Evolutionary conservation across 2,888 invertebrate species (phyloP).

Genomic region (Dryococelus australis): DNA sequence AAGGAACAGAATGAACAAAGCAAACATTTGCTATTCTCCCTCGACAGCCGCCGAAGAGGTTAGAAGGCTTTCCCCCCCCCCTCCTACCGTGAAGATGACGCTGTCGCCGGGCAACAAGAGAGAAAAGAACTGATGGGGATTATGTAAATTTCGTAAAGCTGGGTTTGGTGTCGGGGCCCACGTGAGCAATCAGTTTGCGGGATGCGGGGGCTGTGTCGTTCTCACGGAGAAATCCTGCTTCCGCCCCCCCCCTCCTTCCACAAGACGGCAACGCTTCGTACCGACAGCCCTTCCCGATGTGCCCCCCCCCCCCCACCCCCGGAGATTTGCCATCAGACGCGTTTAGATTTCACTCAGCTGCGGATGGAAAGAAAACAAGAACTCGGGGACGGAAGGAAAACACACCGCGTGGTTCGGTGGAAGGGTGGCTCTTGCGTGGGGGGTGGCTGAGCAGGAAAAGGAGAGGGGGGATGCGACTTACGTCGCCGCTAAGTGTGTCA

Average conservation of each 20-base stretch:
- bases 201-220: slow-evolving; percentile 12
- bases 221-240: not conserved
- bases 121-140: slow-evolving; percentile 25
- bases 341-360: slow-evolving; percentile 21
- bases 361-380: not conserved
- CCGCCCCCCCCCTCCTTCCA: too few species aligned
- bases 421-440: not conserved
- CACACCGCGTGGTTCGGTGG: not conserved
- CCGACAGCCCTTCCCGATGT: not conserved
- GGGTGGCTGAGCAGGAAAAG: not conserved
- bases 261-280: too few species aligned
- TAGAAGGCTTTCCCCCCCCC: not conserved
- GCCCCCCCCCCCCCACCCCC: not conserved
- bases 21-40: not conserved
- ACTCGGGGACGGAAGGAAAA: not conserved
- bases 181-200: slow-evolving; percentile 26
- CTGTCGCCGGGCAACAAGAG: not conserved
- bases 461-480: not conserved
- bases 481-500: not conserved
- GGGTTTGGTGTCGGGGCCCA: slow-evolving; percentile 25
- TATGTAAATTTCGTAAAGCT: slow-evolving; percentile 23
- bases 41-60: not conserved
- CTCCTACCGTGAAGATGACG: not conserved
- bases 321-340: slow-evolving; percentile 28
- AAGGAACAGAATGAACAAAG: not conserved